Evolutionary conservation across 2,888 invertebrate genomes (phyloP), one percentile per base, ranked within the genome.

Genomic region (Odontothrips loti): DNA sequence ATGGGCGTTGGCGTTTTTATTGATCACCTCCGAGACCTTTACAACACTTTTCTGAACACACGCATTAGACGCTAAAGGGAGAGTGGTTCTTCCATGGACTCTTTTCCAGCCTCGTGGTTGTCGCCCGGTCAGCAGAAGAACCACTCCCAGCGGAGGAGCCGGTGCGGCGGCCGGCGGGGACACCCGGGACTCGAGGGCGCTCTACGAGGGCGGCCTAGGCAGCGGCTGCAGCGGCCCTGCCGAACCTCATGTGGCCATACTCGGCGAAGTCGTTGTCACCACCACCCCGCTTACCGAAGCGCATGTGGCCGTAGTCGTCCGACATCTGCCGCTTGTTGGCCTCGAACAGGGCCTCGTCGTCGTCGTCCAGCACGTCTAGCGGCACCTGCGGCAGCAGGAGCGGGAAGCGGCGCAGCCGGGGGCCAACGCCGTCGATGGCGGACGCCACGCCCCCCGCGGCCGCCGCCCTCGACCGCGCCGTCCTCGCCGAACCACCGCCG

Each of bases 221-320:
- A n/a, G n/a, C n/a, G n/a, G n/a, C 58, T 58, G 58, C 58, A 15
- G 68, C 68, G 11, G 68, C 68, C 68, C 68, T 75, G 23, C 68
- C 68, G 27, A 75, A 75, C 27, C 68, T 9, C 68, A 75, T 75
- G 68, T 75, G 68, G 11, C 68, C 68, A 27, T 75, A 75, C 68
- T 75, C 68, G 23, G 68, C 23, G 27, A 75, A 75, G 68, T 75
- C 68, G 68, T 75, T 75, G 23, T 75, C 68, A 9, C 68, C 68
- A 27, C 68, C 68, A 27, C 68, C 68, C 23, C 68, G 68, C 68
- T 75, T 83, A 34, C 84, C 84, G 79, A 84, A 84, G 78, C 84
- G 80, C 83, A 84, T 83, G 82, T 84, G 83, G 17, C 84, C 84
- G 80, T 84, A 84, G 80, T 84, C 68, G 27, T 75, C 68, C 27